Evolutionary conservation across 2,113 vertebrate species (phyloP), one percentile per base, ranked within the genome.

Genomic region (Psophia crepitans): DNA sequence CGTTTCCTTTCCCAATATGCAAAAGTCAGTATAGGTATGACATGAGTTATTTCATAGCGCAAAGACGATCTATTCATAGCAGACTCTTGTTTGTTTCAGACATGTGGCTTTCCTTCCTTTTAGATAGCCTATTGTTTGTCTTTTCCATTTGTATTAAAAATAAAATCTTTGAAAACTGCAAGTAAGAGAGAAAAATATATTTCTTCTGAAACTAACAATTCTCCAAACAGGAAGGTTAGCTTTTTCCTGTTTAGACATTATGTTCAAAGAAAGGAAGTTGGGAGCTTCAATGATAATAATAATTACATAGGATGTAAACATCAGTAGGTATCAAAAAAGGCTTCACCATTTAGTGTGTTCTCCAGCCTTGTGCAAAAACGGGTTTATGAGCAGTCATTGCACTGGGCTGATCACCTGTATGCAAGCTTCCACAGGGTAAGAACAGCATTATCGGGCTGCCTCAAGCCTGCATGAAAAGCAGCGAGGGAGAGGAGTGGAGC

Each of bases 231-330:
- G 97, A 98, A 97, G 69, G 71, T 90, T 90, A 95, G 86, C 69
- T 60, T 96, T 95, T 97, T 98, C 97, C 98, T 96, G 96, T 97
- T 98, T 97, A 97, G 95, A 97, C 93, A 90, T 75, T 60, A 30
- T 43, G 79, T 96, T 97, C 90, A 97, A 96, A 94, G 73, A 95
- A 77, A 97, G 97, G 97, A 98, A 97, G 84, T 92, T 3, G 26
- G 70, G 86, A 96, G 91, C 92, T 87, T 77, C 94, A 95, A 90
- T 44, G 68, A 95, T 94, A 96, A 96, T 91, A 95, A 96, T 94
- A 97, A 96, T 96, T 92, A 93, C 48, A 91, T 53, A 63, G 58
- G 83, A 69, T 89, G 84, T 91, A 95, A 94, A 94, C 89, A 95
- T 80, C 83, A 68, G 54, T 71, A 83, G 58, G 39, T 87, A 94